phyloP scores from a whole-genome alignment of 2,113 vertebrate species.

The Stegostoma tigrinum region DNA sequence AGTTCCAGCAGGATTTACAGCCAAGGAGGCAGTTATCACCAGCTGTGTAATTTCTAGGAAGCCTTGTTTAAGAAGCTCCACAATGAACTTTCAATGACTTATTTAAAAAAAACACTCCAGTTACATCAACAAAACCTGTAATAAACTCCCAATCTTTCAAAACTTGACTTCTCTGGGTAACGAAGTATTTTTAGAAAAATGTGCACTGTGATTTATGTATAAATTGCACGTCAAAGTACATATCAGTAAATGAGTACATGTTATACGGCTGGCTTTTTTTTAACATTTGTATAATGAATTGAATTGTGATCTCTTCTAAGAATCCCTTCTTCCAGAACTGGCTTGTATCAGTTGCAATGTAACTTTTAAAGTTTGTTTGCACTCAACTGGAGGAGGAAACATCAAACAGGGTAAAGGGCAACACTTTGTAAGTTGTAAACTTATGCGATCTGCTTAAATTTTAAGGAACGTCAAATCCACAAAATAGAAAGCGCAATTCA shows the following conservation, averaged over 20 bases:
- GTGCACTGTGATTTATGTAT: not conserved
- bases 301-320: not conserved
- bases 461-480: not conserved
- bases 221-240: not conserved
- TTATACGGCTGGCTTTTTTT: not conserved
- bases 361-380: not conserved
- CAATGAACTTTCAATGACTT: no score
- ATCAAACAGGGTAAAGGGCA: not conserved
- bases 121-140: no score
- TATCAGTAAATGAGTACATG: not conserved
- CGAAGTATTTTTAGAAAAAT: not conserved
- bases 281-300: not conserved
- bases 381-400: not conserved
- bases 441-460: not conserved
- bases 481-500: not conserved
- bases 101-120: no score
- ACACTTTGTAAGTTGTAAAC: not conserved
- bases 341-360: not conserved
- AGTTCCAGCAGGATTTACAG: no score
- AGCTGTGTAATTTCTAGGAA: no score
- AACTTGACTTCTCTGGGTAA: no score
- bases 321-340: no score
- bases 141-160: no score
- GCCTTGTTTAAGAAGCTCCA: no score
- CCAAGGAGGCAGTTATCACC: no score